phyloP scores from a whole-genome alignment of 2,113 vertebrate genomes.

The Nestor notabilis region DNA sequence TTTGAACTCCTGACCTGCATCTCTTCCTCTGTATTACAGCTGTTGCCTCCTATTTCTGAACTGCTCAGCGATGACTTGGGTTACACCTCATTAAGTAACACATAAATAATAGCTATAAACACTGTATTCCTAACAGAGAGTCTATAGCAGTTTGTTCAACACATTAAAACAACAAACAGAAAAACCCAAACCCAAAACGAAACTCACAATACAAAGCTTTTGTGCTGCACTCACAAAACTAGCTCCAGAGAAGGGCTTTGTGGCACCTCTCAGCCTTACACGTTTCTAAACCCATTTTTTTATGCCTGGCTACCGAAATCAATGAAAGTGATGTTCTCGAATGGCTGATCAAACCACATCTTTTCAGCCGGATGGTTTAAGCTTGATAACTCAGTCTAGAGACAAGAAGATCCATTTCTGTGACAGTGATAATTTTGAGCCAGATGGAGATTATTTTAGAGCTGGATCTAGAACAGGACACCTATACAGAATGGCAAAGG shows the following conservation, averaged over 20 bases:
- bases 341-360: not conserved
- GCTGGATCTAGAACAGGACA: not conserved
- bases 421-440: not conserved
- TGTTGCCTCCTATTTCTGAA: constrained; percentile 32
- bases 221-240: not conserved
- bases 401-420: not conserved
- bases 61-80: not conserved
- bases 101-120: not conserved
- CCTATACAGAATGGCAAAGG: not conserved
- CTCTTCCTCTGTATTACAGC: constrained; percentile 6
- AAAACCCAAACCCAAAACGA: not conserved
- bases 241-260: not conserved
- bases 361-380: not conserved
- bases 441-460: not conserved
- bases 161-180: not conserved
- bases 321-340: not conserved
- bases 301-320: not conserved
- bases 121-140: not conserved
- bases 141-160: not conserved
- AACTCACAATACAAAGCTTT: not conserved
- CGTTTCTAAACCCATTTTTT: not conserved
- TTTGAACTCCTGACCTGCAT: constrained; percentile 32
- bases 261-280: not conserved
- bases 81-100: constrained; percentile 6
- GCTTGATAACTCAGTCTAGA: not conserved